Evolutionary conservation across 2,888 invertebrate species (phyloP), one percentile per base, ranked within the genome.

Genomic region (Lagria hirta): DNA sequence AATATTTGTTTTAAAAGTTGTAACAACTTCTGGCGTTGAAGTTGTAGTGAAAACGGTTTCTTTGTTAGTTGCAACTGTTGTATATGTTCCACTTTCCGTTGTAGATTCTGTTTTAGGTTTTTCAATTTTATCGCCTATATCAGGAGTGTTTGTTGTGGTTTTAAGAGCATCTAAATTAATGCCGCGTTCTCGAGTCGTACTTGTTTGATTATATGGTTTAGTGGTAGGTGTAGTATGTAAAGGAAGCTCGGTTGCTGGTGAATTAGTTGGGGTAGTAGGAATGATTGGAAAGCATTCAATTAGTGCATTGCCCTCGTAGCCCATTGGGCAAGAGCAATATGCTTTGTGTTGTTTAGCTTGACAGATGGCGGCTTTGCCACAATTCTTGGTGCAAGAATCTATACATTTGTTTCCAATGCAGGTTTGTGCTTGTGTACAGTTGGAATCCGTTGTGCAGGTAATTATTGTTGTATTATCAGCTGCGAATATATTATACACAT

Each of bases 231-330:
- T 17, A 1, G 32, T 32, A 21, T 33, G 13, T 7, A 20, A 7
- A 10, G 43, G 38, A 1, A 23, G 26, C 28, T 29, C 18, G 5
- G 43, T 50, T 24, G 14, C 21, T 4, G 38, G 30, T 4, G 26
- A 18, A 16, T 34, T 35, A 17, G 22, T n/a, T 32, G 16, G 22
- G 18, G 46, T 43, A n/a, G 33, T 18, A 27, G 34, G 17, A 13
- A 30, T 23, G 7, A 22, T 28, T 11, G 61, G 62, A 28, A 55
- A 55, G 64, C 79, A 79, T 52, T 73, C 70, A 32, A 74, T 62
- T 51, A 72, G 70, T n/a, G 79, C 72, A 65, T 79, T 75, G 51
- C 78, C 78, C 44, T 70, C 64, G 59, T 71, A 75, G 13, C 76
- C 76, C 20, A 65, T 54, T 20, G 72, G 69, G 58, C 75, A 75